Evolutionary conservation across 1,140 invertebrate genomes (phyloP).

Genomic region (Drosophila subpulchrella): DNA sequence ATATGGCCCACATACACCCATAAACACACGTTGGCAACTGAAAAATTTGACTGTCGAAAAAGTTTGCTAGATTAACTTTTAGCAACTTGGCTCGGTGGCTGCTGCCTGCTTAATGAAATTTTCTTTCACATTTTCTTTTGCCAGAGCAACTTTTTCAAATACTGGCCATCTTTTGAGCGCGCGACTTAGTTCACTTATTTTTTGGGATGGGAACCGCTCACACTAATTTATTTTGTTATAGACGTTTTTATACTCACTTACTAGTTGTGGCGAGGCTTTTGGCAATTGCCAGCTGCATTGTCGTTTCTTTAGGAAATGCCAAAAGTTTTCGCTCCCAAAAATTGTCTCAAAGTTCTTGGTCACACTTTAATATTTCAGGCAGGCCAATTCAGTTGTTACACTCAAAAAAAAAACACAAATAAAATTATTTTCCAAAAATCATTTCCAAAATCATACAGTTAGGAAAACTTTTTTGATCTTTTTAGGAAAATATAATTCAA

Average conservation of each 20-base stretch:
- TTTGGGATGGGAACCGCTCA: constrained; percentile 10
- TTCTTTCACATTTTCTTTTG: constrained; percentile 42
- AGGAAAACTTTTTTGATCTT: too few species aligned
- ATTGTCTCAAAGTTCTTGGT: constrained; percentile 62
- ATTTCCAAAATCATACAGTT: too few species aligned
- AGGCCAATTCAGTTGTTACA: constrained; percentile 4
- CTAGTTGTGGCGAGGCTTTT: constrained; percentile 32
- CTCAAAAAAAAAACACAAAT: background rate
- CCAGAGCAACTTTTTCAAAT: constrained; percentile 7
- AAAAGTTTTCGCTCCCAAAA: constrained; percentile 62
- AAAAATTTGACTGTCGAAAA: constrained; percentile 50
- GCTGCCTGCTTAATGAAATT: constrained; percentile 72
- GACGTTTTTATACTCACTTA: constrained; percentile 45
- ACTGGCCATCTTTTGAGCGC: constrained; percentile 5
- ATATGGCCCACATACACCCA: constrained; percentile 1
- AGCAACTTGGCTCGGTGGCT: constrained; percentile 56
- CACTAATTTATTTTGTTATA: constrained; percentile 65
- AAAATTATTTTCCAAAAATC: background rate
- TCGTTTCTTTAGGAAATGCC: constrained; percentile 62
- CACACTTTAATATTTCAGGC: constrained; percentile 21
- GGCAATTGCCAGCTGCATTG: constrained; percentile 54
- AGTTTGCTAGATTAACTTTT: constrained; percentile 58
- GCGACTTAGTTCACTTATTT: background rate
- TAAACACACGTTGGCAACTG: constrained; percentile 20
- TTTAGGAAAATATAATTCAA: too few species aligned